These are phyloP conservation scores for Cossypha caffra DNA, from an alignment of 2,797 vertebrate species.

Conservation along the genomic window DNA sequence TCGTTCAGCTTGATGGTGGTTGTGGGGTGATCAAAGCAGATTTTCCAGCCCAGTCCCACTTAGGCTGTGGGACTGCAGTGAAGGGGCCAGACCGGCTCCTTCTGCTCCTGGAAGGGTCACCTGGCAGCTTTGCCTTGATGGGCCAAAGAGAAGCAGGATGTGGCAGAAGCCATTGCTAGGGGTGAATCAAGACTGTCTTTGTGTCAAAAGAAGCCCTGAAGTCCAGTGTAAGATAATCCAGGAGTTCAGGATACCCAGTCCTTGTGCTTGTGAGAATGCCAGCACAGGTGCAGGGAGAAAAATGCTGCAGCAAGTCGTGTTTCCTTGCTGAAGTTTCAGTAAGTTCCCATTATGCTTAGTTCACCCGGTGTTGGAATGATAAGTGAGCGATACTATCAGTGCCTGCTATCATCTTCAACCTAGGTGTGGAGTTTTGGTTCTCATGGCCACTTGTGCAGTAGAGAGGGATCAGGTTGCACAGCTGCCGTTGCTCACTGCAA, in stretches of 20 bases:
- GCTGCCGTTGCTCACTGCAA: neutral
- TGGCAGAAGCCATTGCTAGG: neutral
- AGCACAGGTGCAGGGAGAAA: neutral
- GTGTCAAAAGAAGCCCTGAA: neutral
- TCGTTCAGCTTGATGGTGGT: neutral
- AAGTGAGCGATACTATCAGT: neutral
- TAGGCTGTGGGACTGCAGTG: neutral
- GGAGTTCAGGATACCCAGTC: neutral
- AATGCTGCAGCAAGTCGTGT: neutral
- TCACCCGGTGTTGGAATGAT: neutral
- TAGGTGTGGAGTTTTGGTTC: conserved; percentile 31
- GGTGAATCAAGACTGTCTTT: neutral
- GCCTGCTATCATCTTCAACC: neutral
- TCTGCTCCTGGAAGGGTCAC: neutral
- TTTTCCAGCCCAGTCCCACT: neutral
- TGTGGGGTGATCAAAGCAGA: neutral
- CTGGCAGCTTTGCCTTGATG: neutral
- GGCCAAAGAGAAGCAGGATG: neutral
- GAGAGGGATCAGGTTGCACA: neutral
- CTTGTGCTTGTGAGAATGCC: fast-evolving
- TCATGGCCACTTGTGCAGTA: neutral
- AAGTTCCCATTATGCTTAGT: neutral
- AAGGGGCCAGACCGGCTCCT: neutral
- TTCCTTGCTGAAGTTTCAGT: neutral
- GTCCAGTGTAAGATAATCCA: neutral